Evolutionary conservation across 2,888 invertebrate species (phyloP), one percentile per base, ranked within the genome.

Genomic region (Chloroclystis v-ata): DNA sequence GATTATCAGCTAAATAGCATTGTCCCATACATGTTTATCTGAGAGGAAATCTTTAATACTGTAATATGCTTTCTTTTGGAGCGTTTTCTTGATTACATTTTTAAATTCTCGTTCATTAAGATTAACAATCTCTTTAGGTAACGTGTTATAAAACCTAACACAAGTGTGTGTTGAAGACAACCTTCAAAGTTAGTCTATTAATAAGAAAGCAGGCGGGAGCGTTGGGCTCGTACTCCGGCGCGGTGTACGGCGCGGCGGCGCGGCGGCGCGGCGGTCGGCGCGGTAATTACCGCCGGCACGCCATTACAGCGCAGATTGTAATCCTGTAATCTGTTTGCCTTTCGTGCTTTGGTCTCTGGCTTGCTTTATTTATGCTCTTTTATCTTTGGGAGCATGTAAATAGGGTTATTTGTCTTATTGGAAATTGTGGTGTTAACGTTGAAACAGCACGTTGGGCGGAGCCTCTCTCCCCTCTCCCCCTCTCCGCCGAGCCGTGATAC

Each of bases 311-410:
- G 42, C 54, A 55, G 63, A 61, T 64, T 55, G 56, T 63, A 57
- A 65, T 70, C 65, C 49, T 44, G 48, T 61, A 62, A 67, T 69
- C 66, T 65, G 61, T 62, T 60, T 58, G 59, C 58, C 52, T 63
- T 61, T 65, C 57, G 59, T 60, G 61, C 54, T 52, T 33, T 58
- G 48, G 47, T 56, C 50, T 52, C 42, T 47, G 47, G 47, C 38
- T 42, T 33, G 48, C 42, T 49, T 44, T 46, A 49, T 57, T 58
- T 52, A 47, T 48, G 39, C 43, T 47, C 48, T 54, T 57, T 54
- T 58, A 58, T 58, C 58, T 58, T 47, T 58, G 28, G 47, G 43
- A 46, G 52, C 52, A 56, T 59, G 58, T 49, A 53, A 59, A 59
- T 56, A 46, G 47, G 49, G 53, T 43, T 48, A 49, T 59, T 56